Percentiles rank a stretch among this genome's conserved stretches.
Evolutionary conservation across 30 jellyfish, hydroid and myxozoan genomes (phyloP).

Genomic region (Phacellophora camtschatica): DNA sequence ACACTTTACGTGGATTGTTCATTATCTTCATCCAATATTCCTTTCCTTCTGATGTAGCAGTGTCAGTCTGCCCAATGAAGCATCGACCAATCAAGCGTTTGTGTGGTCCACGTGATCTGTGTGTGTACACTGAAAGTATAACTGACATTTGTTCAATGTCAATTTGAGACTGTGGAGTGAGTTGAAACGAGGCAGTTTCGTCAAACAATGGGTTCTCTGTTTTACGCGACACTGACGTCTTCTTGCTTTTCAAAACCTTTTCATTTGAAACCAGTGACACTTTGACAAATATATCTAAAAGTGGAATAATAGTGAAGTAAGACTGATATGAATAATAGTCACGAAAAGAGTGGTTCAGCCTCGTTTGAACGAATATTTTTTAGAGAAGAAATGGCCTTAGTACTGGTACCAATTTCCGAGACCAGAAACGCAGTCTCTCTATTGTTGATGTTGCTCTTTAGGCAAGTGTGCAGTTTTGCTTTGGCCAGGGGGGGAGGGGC

Average conservation of each 20-base stretch:
- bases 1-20: conserved; percentile 33
- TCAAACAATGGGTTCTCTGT: conserved; percentile 54
- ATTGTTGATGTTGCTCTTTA: too few species aligned
- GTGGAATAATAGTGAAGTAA: too few species aligned
- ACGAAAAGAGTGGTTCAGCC: too few species aligned
- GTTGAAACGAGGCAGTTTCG: conserved; percentile 36
- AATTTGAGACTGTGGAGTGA: conserved; percentile 3
- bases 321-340: too few species aligned
- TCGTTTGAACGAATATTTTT: too few species aligned
- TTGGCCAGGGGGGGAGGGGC: too few species aligned
- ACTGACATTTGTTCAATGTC: not conserved
- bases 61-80: conserved; percentile 48
- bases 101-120: conserved; percentile 69
- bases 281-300: conserved; percentile 65
- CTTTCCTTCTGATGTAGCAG: conserved; percentile 38
- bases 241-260: conserved; percentile 37
- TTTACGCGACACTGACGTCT: conserved; percentile 30
- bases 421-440: too few species aligned
- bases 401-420: too few species aligned
- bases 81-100: conserved; percentile 85
- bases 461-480: too few species aligned
- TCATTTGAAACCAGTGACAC: conserved; percentile 46
- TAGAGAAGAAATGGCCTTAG: too few species aligned
- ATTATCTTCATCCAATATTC: conserved; percentile 77
- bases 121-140: conserved; percentile 28